A percentile compares a stretch with the other conserved stretches of the same genome.
Conservation (phyloP, 1,140 invertebrate species). For the Drosophila eugracilis region DNA sequence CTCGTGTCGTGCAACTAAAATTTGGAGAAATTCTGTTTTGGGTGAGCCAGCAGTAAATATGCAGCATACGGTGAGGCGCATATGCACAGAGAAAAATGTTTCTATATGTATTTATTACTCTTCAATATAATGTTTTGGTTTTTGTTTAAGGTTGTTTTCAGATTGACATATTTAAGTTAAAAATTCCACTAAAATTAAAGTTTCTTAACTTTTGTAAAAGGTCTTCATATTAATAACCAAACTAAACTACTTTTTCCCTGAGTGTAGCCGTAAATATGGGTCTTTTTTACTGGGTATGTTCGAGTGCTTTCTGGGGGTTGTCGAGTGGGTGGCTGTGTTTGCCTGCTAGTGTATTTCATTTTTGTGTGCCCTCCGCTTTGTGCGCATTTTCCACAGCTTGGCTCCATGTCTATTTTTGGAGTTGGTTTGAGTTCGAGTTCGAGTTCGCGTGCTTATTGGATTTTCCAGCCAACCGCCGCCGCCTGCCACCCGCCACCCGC, state of each 20-base stretch:
- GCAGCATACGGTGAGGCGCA: conserved; percentile 33
- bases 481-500: background rate
- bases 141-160: background rate
- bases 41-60: conserved; percentile 7
- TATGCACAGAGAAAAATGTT: background rate
- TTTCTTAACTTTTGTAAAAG: too few relatives aligned
- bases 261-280: conserved; percentile 18
- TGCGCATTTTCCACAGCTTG: conserved; percentile 68
- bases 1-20: conserved; percentile 18
- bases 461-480: conserved; percentile 29
- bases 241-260: background rate
- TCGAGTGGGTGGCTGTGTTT: conserved; percentile 18
- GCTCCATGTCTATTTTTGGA: conserved; percentile 71
- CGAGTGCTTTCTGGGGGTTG: conserved; percentile 5
- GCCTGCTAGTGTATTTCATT: conserved; percentile 58
- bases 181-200: too few relatives aligned
- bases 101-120: background rate
- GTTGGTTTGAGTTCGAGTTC: conserved; percentile 59
- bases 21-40: conserved; percentile 22
- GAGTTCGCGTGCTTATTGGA: conserved; percentile 73
- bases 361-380: conserved; percentile 46
- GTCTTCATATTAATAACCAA: too few relatives aligned
- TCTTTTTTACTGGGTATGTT: conserved; percentile 13
- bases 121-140: background rate
- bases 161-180: background rate